Conservation (phyloP, 2,113 vertebrate species). For the Hemiprocne comata region DNA sequence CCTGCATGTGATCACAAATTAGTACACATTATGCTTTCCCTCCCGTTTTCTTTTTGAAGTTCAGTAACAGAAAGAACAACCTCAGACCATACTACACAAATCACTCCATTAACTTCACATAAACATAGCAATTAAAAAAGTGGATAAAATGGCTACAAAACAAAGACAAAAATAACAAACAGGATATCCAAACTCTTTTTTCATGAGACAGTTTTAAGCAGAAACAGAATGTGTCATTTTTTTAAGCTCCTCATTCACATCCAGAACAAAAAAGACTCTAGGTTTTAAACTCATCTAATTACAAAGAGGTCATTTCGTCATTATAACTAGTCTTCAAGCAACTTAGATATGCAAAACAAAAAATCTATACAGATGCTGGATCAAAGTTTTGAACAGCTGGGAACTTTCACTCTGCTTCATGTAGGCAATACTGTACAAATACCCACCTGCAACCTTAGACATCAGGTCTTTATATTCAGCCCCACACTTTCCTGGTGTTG, state of each 20-base stretch:
- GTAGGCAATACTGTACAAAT: neutral
- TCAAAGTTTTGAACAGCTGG: neutral
- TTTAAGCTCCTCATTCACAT: neutral
- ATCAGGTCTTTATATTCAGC: neutral
- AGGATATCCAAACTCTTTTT: neutral
- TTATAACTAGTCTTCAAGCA: neutral
- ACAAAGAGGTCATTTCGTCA: neutral
- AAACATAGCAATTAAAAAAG: neutral
- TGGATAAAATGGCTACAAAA: neutral
- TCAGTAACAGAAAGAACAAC: neutral
- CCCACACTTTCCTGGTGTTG: neutral
- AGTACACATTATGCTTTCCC: neutral
- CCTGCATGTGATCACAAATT: fast-evolving
- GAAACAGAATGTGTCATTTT: neutral
- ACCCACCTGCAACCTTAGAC: neutral
- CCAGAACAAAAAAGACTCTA: neutral
- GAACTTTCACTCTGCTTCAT: neutral
- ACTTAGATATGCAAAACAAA: neutral
- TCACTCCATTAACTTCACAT: neutral
- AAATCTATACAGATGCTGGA: neutral
- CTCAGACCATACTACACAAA: neutral
- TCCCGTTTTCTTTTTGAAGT: neutral
- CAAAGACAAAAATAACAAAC: neutral
- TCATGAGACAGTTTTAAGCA: neutral
- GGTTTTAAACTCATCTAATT: neutral